Conservation (phyloP, 2,113 vertebrate species). For the Ceyx cyanopectus region DNA sequence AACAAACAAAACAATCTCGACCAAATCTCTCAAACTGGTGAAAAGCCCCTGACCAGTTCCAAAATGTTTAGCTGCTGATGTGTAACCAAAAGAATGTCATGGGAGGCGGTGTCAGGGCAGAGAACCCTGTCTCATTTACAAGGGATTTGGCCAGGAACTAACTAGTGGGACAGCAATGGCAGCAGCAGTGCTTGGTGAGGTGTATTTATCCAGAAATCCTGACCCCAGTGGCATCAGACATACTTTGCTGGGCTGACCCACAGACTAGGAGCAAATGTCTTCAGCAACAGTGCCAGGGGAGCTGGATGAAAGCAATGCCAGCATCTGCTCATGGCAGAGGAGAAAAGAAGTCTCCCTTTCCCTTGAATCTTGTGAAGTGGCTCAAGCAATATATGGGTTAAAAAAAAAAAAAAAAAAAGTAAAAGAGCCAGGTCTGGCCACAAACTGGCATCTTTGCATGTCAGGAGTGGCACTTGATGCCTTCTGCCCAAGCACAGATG, state of each 20-base stretch:
- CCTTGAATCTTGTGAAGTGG: fast-evolving
- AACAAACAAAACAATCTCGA: background rate
- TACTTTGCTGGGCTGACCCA: fast-evolving
- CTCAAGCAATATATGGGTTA: fast-evolving
- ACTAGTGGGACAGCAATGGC: background rate
- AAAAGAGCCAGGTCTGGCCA: background rate
- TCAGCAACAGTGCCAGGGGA: fast-evolving
- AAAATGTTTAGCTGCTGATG: background rate
- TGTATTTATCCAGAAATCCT: background rate
- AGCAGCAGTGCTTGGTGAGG: fast-evolving
- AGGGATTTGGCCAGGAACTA: background rate
- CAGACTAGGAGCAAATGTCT: fast-evolving
- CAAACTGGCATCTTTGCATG: fast-evolving
- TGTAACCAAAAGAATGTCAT: background rate
- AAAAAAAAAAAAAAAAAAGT: background rate
- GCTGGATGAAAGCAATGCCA: fast-evolving
- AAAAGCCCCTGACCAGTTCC: background rate
- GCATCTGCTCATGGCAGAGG: fast-evolving
- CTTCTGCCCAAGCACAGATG: fast-evolving
- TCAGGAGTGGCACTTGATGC: fast-evolving
- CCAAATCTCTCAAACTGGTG: background rate
- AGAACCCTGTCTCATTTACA: background rate
- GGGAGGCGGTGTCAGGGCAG: background rate
- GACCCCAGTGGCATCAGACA: background rate
- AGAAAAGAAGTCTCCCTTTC: background rate